Evolutionary conservation across 2,888 invertebrate genomes (phyloP).

Genomic region (Neria commutata): DNA sequence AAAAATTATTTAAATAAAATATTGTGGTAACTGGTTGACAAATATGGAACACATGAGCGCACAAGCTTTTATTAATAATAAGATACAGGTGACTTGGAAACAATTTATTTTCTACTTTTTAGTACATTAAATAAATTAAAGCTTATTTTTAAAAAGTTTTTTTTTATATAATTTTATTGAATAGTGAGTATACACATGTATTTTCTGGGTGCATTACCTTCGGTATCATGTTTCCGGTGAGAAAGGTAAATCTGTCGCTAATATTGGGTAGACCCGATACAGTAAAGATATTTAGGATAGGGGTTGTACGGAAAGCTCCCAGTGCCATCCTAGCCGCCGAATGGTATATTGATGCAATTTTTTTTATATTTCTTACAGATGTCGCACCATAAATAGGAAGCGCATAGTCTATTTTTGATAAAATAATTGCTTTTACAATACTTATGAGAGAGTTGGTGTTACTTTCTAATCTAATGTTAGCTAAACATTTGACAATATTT

Average conservation of each 20-base stretch:
- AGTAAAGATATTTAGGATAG: slow-evolving; percentile 1
- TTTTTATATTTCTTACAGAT: background rate
- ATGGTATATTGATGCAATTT: slow-evolving; percentile 8
- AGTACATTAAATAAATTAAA: too few relatives aligned
- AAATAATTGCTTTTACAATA: slow-evolving; percentile 5
- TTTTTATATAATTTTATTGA: too few relatives aligned
- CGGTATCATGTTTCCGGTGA: background rate
- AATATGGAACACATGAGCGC: too few relatives aligned
- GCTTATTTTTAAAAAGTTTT: too few relatives aligned
- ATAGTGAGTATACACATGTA: background rate
- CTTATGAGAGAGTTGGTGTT: slow-evolving; percentile 7
- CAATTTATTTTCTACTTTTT: too few relatives aligned
- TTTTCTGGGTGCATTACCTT: background rate
- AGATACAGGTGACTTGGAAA: too few relatives aligned
- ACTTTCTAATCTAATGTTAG: slow-evolving; percentile 4
- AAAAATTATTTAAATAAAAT: too few relatives aligned
- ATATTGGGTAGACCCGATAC: slow-evolving; percentile 8
- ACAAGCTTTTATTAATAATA: too few relatives aligned
- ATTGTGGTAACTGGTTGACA: too few relatives aligned
- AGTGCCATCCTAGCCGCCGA: background rate
- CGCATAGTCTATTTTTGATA: slow-evolving; percentile 8
- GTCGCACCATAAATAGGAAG: background rate
- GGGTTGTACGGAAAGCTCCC: slow-evolving; percentile 8
- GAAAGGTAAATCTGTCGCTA: background rate
- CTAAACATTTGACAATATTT: background rate